These are phyloP conservation scores for Plecturocebus donacophilus DNA, from an alignment of 2,113 vertebrate species.

Conservation along the genomic window DNA sequence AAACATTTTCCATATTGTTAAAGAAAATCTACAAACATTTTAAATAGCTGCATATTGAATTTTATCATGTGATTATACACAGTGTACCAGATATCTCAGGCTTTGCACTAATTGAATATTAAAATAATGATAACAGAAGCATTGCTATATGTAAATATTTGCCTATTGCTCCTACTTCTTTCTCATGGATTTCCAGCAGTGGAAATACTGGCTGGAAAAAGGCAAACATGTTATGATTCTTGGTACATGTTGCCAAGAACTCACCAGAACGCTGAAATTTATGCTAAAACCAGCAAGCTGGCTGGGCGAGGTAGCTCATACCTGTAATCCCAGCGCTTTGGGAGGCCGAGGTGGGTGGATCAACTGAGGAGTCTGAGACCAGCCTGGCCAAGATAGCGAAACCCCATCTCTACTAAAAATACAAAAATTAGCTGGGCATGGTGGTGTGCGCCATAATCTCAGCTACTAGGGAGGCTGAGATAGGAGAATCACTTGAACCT, in stretches of 20 bases:
- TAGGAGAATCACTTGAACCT: too few relatives aligned
- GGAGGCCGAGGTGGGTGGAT: too few relatives aligned
- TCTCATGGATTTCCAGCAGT: background rate
- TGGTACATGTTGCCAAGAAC: background rate
- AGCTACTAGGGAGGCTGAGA: too few relatives aligned
- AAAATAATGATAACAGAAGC: background rate
- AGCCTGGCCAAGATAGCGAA: too few relatives aligned
- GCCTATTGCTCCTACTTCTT: background rate
- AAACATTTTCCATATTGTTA: background rate
- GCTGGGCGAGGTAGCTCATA: background rate
- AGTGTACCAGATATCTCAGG: too few relatives aligned
- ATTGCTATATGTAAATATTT: background rate
- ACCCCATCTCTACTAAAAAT: too few relatives aligned
- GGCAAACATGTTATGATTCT: background rate
- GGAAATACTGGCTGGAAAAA: conserved; percentile 5
- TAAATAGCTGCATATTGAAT: background rate
- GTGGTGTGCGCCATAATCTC: too few relatives aligned
- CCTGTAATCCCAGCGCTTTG: too few relatives aligned
- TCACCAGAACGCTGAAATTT: background rate
- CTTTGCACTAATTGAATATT: background rate
- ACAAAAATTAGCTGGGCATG: too few relatives aligned
- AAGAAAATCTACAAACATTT: background rate
- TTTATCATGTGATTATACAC: background rate
- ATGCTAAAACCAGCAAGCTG: background rate
- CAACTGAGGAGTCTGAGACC: too few relatives aligned